These are phyloP conservation scores for Nudaria mundana DNA, from an alignment of 2,888 invertebrate species.

Conservation along the genomic window DNA sequence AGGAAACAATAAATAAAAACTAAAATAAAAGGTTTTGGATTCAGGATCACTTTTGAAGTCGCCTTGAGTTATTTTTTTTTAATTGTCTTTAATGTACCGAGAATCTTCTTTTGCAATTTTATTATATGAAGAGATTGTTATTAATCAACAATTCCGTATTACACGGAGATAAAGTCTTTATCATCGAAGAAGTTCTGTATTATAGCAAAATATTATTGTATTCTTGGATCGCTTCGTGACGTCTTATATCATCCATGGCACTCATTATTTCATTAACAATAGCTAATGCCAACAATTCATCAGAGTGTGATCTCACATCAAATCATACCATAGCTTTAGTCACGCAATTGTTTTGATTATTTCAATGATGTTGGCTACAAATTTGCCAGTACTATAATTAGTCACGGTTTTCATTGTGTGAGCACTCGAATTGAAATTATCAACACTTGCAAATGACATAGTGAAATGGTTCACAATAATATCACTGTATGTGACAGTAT, in stretches of 20 bases:
- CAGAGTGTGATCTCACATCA: slow-evolving; percentile 40
- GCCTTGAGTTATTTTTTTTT: no score
- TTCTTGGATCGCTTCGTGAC: slow-evolving; percentile 1
- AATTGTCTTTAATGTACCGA: no score
- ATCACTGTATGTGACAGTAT: slow-evolving; percentile 17
- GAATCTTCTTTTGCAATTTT: no score
- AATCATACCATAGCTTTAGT: slow-evolving; percentile 36
- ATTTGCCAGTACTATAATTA: slow-evolving; percentile 42
- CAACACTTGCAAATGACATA: slow-evolving; percentile 30
- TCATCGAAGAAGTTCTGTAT: no score
- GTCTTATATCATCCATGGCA: slow-evolving; percentile 9
- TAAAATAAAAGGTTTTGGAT: no score
- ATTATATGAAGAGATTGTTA: no score
- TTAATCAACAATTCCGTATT: no score
- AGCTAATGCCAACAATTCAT: slow-evolving; percentile 26
- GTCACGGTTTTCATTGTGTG: slow-evolving; percentile 40
- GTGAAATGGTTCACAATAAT: slow-evolving; percentile 19
- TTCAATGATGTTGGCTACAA: slow-evolving; percentile 52
- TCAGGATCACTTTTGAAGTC: no score
- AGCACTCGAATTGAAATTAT: slow-evolving; percentile 41
- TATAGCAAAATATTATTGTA: no score
- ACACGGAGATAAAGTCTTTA: no score
- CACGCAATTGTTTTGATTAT: slow-evolving; percentile 58
- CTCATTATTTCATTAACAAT: slow-evolving; percentile 18
- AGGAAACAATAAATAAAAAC: no score